These are phyloP conservation scores for Euzophera pinguis DNA, from an alignment of 2,888 invertebrate genomes.

Conservation along the genomic window DNA sequence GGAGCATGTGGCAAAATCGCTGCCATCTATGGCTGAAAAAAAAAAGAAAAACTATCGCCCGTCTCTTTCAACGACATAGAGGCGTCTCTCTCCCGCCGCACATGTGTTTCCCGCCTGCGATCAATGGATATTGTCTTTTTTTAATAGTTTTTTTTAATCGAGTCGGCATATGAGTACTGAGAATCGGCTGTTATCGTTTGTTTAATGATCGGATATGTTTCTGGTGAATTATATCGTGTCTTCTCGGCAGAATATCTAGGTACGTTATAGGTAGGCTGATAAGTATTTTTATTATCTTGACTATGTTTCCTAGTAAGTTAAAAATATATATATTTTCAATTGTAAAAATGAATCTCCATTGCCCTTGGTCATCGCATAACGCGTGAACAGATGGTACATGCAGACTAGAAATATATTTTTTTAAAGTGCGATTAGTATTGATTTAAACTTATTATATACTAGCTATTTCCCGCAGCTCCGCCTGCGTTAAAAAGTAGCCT, in stretches of 20 bases:
- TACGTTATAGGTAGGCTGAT: background rate
- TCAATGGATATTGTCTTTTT: slow-evolving; percentile 60
- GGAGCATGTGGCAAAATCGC: slow-evolving; percentile 65
- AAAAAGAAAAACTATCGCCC: slow-evolving; percentile 35
- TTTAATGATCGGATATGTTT: slow-evolving; percentile 7
- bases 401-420: no score
- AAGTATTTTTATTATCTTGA: no score
- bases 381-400: no score
- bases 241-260: background rate
- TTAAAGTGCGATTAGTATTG: no score
- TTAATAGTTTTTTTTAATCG: slow-evolving; percentile 37
- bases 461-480: no score
- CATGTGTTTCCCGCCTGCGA: slow-evolving; percentile 63
- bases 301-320: no score
- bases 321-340: no score
- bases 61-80: slow-evolving; percentile 37
- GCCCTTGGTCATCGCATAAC: no score
- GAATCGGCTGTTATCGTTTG: slow-evolving; percentile 26
- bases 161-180: slow-evolving; percentile 33
- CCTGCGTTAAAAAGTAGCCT: no score
- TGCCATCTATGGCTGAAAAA: slow-evolving; percentile 42
- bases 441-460: no score
- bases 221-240: background rate
- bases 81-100: slow-evolving; percentile 40
- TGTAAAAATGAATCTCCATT: no score